Evolutionary conservation across 2,888 invertebrate genomes (phyloP).

Genomic region (Brenthis ino): DNA sequence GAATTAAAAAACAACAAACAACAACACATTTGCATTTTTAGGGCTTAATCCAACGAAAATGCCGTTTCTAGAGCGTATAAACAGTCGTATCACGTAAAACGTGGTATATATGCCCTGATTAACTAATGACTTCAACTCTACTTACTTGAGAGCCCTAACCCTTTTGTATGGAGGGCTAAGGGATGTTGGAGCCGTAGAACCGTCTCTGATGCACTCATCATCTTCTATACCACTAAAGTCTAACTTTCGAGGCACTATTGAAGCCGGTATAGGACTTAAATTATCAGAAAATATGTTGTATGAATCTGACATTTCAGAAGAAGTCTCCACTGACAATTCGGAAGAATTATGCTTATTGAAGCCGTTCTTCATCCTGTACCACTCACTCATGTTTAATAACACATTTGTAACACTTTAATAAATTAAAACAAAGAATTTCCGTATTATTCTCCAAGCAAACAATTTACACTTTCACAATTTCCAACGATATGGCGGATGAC

Average conservation of each 20-base stretch:
- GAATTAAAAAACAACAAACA: constrained; percentile 17
- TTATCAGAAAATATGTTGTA: constrained; percentile 83
- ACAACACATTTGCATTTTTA: not conserved
- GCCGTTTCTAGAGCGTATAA: not conserved
- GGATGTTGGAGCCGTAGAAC: constrained; percentile 59
- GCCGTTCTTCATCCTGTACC: constrained; percentile 73
- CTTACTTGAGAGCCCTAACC: constrained; percentile 81
- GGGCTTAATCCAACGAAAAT: not conserved
- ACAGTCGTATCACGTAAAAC: constrained; percentile 36
- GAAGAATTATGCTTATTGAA: constrained; percentile 73
- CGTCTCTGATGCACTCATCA: constrained; percentile 68
- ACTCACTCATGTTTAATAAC: constrained; percentile 70
- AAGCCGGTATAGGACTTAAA: constrained; percentile 79
- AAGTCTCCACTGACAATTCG: constrained; percentile 82
- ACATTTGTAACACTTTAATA: constrained; percentile 60
- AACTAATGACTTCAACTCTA: constrained; percentile 43
- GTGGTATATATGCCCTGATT: constrained; percentile 51
- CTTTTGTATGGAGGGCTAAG: constrained; percentile 82
- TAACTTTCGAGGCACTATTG: constrained; percentile 83
- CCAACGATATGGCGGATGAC: constrained; percentile 80
- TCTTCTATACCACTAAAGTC: constrained; percentile 78
- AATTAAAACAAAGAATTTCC: constrained; percentile 57
- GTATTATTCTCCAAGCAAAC: constrained; percentile 53
- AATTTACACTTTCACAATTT: constrained; percentile 70
- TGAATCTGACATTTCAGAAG: constrained; percentile 84